These are phyloP conservation scores for Malacoraja senta DNA, from an alignment of 2,797 vertebrate genomes.

Conservation along the genomic window DNA sequence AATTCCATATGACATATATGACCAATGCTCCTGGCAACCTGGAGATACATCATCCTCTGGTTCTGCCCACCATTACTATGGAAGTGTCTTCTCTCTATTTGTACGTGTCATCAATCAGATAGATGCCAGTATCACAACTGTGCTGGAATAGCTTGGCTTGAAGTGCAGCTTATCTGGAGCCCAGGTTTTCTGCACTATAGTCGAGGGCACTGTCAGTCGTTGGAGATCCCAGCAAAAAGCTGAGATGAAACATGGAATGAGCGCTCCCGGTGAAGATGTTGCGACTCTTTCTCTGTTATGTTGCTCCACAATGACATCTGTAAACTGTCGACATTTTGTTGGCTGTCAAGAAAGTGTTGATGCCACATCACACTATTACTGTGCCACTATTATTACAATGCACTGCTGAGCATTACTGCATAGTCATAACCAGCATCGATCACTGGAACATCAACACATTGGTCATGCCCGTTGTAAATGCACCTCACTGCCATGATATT, in stretches of 20 bases:
- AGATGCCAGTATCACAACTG: too few relatives aligned
- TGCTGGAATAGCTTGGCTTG: too few relatives aligned
- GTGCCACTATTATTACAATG: neutral
- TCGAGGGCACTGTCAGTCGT: too few relatives aligned
- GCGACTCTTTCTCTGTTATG: too few relatives aligned
- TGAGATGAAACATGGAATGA: too few relatives aligned
- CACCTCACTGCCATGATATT: neutral
- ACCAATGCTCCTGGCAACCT: neutral
- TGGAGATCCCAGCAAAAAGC: too few relatives aligned
- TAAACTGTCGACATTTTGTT: neutral
- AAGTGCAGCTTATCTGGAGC: too few relatives aligned
- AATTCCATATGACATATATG: too few relatives aligned
- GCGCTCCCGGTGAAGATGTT: too few relatives aligned
- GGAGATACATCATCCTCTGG: neutral
- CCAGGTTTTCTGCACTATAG: too few relatives aligned
- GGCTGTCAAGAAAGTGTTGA: neutral
- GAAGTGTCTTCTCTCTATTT: neutral
- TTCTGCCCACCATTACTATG: neutral
- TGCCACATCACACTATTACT: neutral
- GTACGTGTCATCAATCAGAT: too few relatives aligned
- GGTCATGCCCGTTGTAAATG: neutral
- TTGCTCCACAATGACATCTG: neutral
- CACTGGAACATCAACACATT: neutral
- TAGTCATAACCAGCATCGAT: too few relatives aligned
- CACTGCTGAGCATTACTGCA: neutral